Percentiles rank a stretch among this genome's conserved stretches.
Conservation (phyloP, 2,888 invertebrate species). For the Petrolisthes manimaculis region DNA sequence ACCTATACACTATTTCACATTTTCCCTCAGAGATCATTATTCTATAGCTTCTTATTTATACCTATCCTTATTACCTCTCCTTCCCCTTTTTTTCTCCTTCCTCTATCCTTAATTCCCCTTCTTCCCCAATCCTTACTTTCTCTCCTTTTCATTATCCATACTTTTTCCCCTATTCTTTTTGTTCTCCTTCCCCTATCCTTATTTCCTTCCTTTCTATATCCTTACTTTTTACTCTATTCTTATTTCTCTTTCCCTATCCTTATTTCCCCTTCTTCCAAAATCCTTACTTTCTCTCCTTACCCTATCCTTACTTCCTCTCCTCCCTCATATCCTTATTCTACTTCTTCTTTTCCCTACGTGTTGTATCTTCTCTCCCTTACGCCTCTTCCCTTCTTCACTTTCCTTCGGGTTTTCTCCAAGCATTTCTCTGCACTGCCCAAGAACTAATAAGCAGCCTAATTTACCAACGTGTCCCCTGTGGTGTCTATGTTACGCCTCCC, state of each 20-base stretch:
- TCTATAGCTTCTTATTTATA: no score
- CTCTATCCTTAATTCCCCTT: no score
- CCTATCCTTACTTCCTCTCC: no score
- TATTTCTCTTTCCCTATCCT: neutral
- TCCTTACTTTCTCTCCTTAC: neutral
- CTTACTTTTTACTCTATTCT: neutral
- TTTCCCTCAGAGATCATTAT: no score
- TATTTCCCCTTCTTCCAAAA: neutral
- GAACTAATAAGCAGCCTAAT: neutral
- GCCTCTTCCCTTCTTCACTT: neutral
- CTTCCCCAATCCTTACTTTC: no score
- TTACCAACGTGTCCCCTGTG: neutral
- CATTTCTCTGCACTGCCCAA: neutral
- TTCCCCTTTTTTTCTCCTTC: no score
- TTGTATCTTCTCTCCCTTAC: neutral
- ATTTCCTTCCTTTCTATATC: neutral
- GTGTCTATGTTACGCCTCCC: conserved; percentile 3
- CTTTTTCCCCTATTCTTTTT: neutral
- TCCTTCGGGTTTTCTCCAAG: neutral
- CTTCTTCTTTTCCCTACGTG: neutral
- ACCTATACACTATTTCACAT: no score
- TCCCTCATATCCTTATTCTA: neutral
- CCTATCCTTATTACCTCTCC: no score
- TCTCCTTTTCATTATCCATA: no score
- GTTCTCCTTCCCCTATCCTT: neutral